phyloP scores from a whole-genome alignment of 2,888 invertebrate genomes.

The Eurytoma californica region DNA sequence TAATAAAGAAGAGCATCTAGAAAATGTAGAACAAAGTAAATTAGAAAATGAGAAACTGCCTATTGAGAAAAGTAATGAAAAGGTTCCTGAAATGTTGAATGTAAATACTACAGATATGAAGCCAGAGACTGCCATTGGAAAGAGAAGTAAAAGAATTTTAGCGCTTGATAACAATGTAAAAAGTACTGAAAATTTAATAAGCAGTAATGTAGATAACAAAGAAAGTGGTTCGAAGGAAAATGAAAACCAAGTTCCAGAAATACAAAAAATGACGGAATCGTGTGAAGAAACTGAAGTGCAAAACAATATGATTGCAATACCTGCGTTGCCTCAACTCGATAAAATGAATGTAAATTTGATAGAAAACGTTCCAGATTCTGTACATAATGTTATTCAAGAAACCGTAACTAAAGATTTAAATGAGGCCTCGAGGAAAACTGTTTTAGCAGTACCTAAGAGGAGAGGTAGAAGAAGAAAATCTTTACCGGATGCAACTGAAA shows the following conservation, averaged over 20 bases:
- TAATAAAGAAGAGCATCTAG: background rate
- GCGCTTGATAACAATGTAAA: background rate
- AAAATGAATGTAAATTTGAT: background rate
- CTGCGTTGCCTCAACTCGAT: background rate
- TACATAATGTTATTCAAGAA: background rate
- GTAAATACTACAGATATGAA: constrained; percentile 1
- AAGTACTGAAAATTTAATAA: background rate
- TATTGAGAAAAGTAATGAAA: constrained; percentile 1
- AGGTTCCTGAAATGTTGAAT: constrained; percentile 26
- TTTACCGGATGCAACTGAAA: background rate
- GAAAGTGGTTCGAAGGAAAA: background rate
- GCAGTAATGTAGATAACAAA: background rate
- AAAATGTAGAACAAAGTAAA: background rate
- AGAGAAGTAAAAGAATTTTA: constrained; percentile 12
- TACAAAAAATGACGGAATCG: background rate
- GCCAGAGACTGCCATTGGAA: constrained; percentile 10
- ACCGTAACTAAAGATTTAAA: background rate
- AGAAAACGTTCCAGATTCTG: background rate
- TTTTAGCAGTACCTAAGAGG: too few species aligned
- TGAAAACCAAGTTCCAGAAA: background rate
- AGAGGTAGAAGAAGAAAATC: constrained; percentile 5
- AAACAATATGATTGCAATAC: background rate
- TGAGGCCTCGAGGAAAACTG: too few species aligned
- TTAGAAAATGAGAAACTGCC: background rate
- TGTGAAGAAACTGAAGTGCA: constrained; percentile 17